These are phyloP conservation scores for Papilio xuthus DNA, from an alignment of 1,140 invertebrate genomes.

Conservation along the genomic window DNA sequence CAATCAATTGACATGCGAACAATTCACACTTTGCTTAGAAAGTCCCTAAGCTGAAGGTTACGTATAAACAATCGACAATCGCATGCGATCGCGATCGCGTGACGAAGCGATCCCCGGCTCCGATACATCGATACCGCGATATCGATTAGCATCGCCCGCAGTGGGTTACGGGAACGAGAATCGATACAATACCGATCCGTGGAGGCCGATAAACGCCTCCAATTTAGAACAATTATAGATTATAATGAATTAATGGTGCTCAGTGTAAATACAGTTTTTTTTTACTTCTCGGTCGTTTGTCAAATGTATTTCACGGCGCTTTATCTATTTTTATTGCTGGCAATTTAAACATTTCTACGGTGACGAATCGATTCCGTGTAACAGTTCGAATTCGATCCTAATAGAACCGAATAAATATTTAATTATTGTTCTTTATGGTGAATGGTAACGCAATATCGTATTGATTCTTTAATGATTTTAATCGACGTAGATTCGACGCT, in stretches of 20 bases:
- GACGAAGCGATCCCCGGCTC: slow-evolving; percentile 45
- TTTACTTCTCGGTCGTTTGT: slow-evolving; percentile 65
- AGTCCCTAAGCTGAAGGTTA: slow-evolving; percentile 53
- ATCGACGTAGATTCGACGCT: slow-evolving; percentile 55
- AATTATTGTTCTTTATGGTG: slow-evolving; percentile 73
- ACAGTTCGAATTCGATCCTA: slow-evolving; percentile 65
- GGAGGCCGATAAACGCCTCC: slow-evolving; percentile 58
- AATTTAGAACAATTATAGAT: slow-evolving; percentile 71
- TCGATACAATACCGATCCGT: slow-evolving; percentile 51
- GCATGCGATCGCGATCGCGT: slow-evolving; percentile 57
- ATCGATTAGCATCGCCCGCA: slow-evolving; percentile 58
- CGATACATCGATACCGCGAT: slow-evolving; percentile 50
- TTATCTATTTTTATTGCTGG: slow-evolving; percentile 61
- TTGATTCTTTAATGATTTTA: slow-evolving; percentile 68
- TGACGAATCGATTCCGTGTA: slow-evolving; percentile 72
- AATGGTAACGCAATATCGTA: slow-evolving; percentile 73
- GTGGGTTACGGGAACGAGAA: slow-evolving; percentile 61
- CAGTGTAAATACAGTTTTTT: slow-evolving; percentile 67
- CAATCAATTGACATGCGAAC: slow-evolving; percentile 39
- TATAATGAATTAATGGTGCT: slow-evolving; percentile 59
- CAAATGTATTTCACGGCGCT: slow-evolving; percentile 72
- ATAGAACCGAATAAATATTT: slow-evolving; percentile 78
- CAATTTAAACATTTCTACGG: slow-evolving; percentile 70
- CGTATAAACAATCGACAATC: slow-evolving; percentile 48
- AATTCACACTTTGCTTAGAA: slow-evolving; percentile 50